Conservation (phyloP, 1,140 invertebrate species). For the Helicorthomorpha holstii region DNA sequence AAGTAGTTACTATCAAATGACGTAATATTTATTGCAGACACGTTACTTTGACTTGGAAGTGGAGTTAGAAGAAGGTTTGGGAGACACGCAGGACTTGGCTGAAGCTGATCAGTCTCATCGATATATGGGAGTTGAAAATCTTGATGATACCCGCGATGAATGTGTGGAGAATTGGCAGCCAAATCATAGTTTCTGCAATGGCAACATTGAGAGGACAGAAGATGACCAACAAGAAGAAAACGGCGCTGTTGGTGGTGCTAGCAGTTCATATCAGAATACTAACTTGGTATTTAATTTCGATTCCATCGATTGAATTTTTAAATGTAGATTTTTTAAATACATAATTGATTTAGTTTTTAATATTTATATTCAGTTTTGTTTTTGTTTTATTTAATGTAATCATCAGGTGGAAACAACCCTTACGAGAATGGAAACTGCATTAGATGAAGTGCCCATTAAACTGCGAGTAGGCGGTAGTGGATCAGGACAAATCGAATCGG, state of each 20-base stretch:
- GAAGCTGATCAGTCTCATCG: slow-evolving; percentile 4
- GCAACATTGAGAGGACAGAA: neutral
- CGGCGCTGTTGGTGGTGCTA: neutral
- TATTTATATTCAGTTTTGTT: neutral
- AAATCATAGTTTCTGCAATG: neutral
- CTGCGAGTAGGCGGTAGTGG: neutral
- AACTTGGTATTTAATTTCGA: neutral
- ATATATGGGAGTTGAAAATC: neutral
- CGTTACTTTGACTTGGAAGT: neutral
- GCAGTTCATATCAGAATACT: neutral
- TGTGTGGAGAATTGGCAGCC: neutral
- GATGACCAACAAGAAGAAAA: slow-evolving; percentile 1
- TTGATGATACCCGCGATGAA: neutral
- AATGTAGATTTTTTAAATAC: neutral
- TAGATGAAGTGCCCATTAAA: slow-evolving; percentile 5
- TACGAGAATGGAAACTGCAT: neutral
- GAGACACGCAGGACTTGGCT: slow-evolving; percentile 4
- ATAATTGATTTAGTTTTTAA: neutral
- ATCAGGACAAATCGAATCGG: neutral
- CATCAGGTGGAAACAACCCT: neutral
- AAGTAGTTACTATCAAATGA: neutral
- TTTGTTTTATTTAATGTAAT: neutral
- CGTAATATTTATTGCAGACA: neutral
- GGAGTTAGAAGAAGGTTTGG: slow-evolving; percentile 3
- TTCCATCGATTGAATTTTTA: neutral